A percentile compares a stretch with the other conserved stretches of the same genome.
Conservation (phyloP, 2,113 vertebrate genomes). For the Podiceps cristatus region DNA sequence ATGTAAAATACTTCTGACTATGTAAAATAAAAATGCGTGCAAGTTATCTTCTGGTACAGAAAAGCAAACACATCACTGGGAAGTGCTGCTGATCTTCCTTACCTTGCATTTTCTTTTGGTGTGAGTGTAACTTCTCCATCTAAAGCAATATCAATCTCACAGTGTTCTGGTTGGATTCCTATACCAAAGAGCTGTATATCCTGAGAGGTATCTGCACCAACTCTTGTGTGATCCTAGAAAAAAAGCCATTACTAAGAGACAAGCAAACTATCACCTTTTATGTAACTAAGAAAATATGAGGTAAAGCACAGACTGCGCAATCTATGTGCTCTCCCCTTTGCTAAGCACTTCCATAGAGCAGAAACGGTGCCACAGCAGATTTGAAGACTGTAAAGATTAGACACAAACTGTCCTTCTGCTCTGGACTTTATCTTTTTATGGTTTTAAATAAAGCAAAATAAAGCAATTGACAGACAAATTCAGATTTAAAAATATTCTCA, state of each 20-base stretch:
- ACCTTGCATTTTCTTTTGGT: conserved; percentile 92
- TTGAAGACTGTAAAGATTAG: background rate
- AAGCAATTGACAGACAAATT: background rate
- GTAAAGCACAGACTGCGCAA: background rate
- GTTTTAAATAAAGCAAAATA: background rate
- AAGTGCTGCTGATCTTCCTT: conserved; percentile 22
- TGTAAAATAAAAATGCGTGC: background rate
- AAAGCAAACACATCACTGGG: background rate
- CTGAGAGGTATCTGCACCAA: conserved; percentile 96
- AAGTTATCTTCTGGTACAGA: background rate
- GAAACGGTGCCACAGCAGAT: background rate
- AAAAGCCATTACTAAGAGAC: conserved; percentile 16
- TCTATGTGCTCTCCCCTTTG: background rate
- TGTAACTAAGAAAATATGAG: background rate
- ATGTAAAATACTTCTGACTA: background rate
- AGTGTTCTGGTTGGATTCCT: conserved; percentile 95
- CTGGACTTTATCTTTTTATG: background rate
- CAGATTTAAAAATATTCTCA: background rate
- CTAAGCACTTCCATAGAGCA: background rate
- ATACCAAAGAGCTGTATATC: conserved; percentile 99
- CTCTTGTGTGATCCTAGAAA: conserved; percentile 88
- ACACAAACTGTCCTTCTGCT: background rate
- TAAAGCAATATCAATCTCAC: conserved; percentile 87
- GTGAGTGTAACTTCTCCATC: conserved; percentile 92
- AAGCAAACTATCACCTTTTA: background rate